Percentiles rank a stretch among this genome's conserved stretches.
phyloP scores from a whole-genome alignment of 2,888 invertebrate genomes.

The Chrysolina haemoptera region DNA sequence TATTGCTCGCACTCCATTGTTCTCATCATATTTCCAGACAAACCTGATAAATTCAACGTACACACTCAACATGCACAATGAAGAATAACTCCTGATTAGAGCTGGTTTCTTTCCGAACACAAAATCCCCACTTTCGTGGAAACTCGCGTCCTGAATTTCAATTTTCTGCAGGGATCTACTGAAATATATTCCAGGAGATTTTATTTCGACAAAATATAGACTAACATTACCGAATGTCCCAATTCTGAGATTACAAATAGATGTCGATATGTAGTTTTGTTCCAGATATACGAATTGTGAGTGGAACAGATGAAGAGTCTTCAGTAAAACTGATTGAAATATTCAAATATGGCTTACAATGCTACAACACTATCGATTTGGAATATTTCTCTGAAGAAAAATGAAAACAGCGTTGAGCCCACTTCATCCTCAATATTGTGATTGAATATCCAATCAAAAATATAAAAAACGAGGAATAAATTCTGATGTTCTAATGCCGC shows the following conservation, averaged over 20 bases:
- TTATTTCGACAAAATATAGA: not conserved
- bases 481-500: no score
- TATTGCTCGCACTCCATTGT: not conserved
- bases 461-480: no score
- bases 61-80: conserved; percentile 33
- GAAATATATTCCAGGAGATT: not conserved
- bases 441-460: no score
- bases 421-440: no score
- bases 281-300: no score
- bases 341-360: no score
- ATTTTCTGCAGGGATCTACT: not conserved
- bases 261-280: no score
- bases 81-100: conserved; percentile 49
- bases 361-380: no score
- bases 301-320: no score
- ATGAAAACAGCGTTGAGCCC: no score
- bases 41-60: not conserved
- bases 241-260: not conserved
- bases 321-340: no score
- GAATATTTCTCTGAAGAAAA: no score
- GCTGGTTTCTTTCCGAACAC: conserved; percentile 41
- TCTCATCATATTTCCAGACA: not conserved
- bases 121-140: conserved; percentile 40
- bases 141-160: conserved; percentile 38
- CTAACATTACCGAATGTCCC: not conserved